Base-by-base conservation (phyloP, 2,888 invertebrate species). In the Halictus quadricinctus region DNA sequence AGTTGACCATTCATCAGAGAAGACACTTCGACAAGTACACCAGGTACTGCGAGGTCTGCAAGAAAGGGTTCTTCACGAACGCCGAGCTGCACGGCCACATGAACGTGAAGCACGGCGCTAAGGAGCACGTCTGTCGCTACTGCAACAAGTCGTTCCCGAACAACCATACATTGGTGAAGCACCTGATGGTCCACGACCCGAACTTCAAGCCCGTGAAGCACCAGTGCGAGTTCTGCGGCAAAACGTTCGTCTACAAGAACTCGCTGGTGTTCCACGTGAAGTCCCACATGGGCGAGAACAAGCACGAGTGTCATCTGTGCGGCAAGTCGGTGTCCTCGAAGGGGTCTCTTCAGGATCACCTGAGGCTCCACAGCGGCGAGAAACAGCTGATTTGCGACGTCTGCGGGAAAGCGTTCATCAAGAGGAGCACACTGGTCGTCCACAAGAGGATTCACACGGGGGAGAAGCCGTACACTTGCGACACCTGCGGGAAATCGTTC, bases 361-460 rank as follows among this genome's bases (percentile, higher is more conserved):
- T 94, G 76, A 91, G 94, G 64, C 92, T 95, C 6, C 95, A 95
- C 79, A 93, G 93, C 2, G 95, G 95, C 1, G 95, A 95, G 76
- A 95, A 95, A 79, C 93, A 93, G 0, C 87, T 94, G 75, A 88
- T 94, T 7, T 95, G 95, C 86, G 94, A 94, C 66, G 92, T 94
- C 0, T 95, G 95, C 81, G 95, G 95, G 36, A 95, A 95, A 84
- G 94, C 94, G 3, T 95, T 95, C 85, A 93, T 94, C 80, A 95
- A 94, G 85, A 92, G 93, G 43, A 94, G 94, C 58, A 95, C 95
- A 0, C 89, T 95, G 64, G 94, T 94, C 0, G 93, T 95, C 21
- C 95, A 95, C 85, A 93, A 93, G 81, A 91, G 95, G 43, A 94
- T 94, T 4, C 95, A 95, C 83, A 95, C 95, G 2, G 95, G 95